Percentiles rank a stretch among this genome's conserved stretches.
Conservation (phyloP, 2,113 vertebrate species). For the Monarcha castaneiventris region DNA sequence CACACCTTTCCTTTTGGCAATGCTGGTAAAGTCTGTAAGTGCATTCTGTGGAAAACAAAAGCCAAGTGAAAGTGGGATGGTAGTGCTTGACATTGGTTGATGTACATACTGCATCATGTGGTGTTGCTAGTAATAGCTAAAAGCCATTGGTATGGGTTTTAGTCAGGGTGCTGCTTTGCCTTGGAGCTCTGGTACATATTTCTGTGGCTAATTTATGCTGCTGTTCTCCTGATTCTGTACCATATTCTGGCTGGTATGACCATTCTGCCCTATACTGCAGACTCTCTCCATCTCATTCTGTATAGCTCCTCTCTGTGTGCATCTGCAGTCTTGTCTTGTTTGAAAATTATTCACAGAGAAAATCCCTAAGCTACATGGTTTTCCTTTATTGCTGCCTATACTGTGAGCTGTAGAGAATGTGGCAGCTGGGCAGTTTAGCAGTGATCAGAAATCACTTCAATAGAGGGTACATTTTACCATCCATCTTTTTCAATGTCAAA, state of each 20-base stretch:
- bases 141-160: background rate
- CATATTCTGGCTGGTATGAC: background rate
- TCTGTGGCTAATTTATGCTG: background rate
- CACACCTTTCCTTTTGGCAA: background rate
- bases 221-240: background rate
- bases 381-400: background rate
- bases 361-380: background rate
- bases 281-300: background rate
- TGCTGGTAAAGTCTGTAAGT: accelerated
- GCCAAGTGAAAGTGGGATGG: background rate
- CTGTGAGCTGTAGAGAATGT: background rate
- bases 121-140: background rate
- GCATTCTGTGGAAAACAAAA: background rate
- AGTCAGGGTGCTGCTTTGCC: background rate
- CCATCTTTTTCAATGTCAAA: background rate
- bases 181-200: background rate
- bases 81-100: background rate
- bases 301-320: background rate
- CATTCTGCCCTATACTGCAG: background rate
- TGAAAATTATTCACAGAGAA: background rate
- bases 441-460: background rate
- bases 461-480: background rate
- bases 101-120: accelerated
- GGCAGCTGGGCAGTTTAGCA: background rate
- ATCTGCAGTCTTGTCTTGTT: background rate